These are phyloP conservation scores for Thermophis baileyi DNA, from an alignment of 2,113 vertebrate genomes.

Conservation along the genomic window DNA sequence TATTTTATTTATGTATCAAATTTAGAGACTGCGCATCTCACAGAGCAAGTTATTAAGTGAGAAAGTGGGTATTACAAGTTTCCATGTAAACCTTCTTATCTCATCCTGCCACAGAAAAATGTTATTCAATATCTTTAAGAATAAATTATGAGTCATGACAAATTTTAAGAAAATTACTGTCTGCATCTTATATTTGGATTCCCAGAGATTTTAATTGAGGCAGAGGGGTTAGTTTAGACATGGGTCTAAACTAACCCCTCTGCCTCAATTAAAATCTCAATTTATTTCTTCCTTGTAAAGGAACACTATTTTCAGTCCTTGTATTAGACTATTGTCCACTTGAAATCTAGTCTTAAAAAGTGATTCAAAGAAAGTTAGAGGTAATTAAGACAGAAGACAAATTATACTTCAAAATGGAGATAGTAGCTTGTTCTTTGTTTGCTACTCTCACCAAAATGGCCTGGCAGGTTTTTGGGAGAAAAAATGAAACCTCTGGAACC, in stretches of 20 bases:
- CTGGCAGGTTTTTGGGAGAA: background rate
- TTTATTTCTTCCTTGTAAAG: background rate
- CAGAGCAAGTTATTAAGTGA: background rate
- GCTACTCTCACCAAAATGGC: background rate
- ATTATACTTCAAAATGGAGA: background rate
- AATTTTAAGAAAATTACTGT: background rate
- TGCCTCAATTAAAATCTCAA: too few species aligned
- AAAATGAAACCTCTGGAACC: background rate
- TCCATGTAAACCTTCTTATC: background rate
- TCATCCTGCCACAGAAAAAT: background rate
- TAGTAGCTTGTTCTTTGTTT: background rate
- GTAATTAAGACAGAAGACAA: background rate
- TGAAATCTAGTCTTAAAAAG: background rate
- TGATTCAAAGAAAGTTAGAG: background rate
- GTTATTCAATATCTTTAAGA: background rate
- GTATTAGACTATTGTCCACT: background rate
- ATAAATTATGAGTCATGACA: background rate
- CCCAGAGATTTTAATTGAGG: background rate
- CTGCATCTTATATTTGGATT: conserved; percentile 11
- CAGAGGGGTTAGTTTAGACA: background rate
- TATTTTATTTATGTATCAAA: background rate
- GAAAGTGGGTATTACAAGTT: background rate
- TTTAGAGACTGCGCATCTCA: background rate
- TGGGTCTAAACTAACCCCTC: too few species aligned
- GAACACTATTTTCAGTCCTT: background rate